phyloP scores from a whole-genome alignment of 2,113 vertebrate species.

The Puffinus mauretanicus region DNA sequence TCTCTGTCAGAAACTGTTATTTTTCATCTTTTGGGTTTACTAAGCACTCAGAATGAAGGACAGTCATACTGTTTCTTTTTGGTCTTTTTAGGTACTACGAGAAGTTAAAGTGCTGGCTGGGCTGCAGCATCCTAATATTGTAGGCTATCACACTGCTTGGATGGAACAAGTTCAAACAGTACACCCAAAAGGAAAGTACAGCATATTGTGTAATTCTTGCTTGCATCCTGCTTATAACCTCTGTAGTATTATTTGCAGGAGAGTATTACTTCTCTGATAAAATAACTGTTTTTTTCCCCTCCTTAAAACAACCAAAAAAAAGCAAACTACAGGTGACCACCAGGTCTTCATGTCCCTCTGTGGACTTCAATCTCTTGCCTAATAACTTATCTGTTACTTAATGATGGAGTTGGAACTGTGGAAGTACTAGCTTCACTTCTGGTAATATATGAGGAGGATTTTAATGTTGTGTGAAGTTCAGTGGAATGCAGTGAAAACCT shows the following conservation, averaged over 20 bases:
- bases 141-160: slow-evolving; percentile 98
- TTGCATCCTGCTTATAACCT: not conserved
- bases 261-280: not conserved
- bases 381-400: not conserved
- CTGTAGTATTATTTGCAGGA: not conserved
- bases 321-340: not conserved
- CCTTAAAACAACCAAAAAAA: not conserved
- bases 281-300: accelerated
- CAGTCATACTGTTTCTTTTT: not conserved
- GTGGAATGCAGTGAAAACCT: not conserved
- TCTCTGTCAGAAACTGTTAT: not conserved
- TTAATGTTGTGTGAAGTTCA: not conserved
- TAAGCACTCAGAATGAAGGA: not conserved
- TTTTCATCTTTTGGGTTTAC: not conserved
- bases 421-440: not conserved
- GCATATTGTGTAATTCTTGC: not conserved
- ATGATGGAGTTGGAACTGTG: not conserved
- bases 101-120: slow-evolving; percentile 95
- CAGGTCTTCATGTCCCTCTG: not conserved
- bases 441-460: not conserved
- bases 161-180: slow-evolving; percentile 90
- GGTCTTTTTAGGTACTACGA: slow-evolving; percentile 82
- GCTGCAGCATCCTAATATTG: slow-evolving; percentile 88
- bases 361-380: not conserved
- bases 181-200: slow-evolving; percentile 53